Evolutionary conservation across 1,140 invertebrate genomes (phyloP).

Genomic region (Chrysoperla carnea): DNA sequence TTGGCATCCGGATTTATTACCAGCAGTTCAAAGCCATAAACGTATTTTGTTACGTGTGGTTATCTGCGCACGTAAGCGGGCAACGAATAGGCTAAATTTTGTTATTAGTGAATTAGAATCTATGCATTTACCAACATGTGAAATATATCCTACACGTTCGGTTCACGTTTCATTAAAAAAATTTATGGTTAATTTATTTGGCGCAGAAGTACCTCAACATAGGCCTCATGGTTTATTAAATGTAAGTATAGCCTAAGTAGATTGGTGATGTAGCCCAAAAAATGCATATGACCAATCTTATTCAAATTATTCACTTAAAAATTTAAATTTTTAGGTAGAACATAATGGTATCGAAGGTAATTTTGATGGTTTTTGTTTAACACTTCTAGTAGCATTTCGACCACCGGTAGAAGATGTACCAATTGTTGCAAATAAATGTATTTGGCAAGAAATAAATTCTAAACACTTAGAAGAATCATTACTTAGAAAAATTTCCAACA

Average conservation of each 20-base stretch:
- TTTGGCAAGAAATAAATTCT: conserved; percentile 60
- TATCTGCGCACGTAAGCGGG: conserved; percentile 62
- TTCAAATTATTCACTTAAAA: too few species aligned
- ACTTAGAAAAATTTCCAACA: conserved; percentile 40
- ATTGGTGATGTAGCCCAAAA: too few species aligned
- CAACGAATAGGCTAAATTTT: conserved; percentile 69
- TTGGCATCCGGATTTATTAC: conserved; percentile 58
- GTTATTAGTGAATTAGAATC: conserved; percentile 66
- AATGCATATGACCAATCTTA: too few species aligned
- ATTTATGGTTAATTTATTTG: conserved; percentile 85
- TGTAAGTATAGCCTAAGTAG: conserved; percentile 21
- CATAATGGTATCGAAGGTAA: conserved; percentile 22
- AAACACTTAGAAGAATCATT: conserved; percentile 49
- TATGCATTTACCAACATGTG: conserved; percentile 69
- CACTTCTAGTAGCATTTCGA: conserved; percentile 68
- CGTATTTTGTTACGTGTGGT: conserved; percentile 62
- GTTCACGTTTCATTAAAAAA: conserved; percentile 72
- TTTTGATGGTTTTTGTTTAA: conserved; percentile 67
- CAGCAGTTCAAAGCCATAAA: conserved; percentile 41
- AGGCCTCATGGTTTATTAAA: conserved; percentile 65
- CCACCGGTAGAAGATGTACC: conserved; percentile 69
- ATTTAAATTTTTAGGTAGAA: conserved; percentile 24
- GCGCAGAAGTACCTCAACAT: conserved; percentile 66
- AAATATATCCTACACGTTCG: conserved; percentile 73
- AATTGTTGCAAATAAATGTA: conserved; percentile 63